These are phyloP conservation scores for Liasis olivaceus DNA, from an alignment of 2,797 vertebrate genomes.

Conservation along the genomic window DNA sequence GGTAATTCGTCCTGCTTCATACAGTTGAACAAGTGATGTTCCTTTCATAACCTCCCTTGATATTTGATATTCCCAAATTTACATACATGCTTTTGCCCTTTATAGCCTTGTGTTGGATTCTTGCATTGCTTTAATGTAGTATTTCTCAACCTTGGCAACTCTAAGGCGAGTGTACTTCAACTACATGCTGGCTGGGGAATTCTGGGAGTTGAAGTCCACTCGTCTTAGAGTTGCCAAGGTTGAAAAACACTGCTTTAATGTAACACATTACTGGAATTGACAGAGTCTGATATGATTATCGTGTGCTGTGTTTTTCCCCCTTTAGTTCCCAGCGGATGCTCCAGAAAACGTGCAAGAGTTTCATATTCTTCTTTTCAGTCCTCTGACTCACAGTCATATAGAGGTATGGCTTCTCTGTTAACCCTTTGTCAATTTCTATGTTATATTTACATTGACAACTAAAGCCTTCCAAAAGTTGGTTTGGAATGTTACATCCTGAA, in stretches of 20 bases:
- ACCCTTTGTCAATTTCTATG: background rate
- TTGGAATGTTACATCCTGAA: background rate
- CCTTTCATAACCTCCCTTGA: background rate
- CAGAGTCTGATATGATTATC: background rate
- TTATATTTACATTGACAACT: background rate
- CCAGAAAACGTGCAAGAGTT: constrained; percentile 73
- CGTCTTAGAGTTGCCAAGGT: too few species aligned
- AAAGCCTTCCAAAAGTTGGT: background rate
- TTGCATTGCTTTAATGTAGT: background rate
- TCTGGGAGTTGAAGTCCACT: too few species aligned
- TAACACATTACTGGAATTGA: background rate
- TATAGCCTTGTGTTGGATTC: background rate
- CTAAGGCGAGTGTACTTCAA: too few species aligned
- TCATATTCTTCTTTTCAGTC: constrained; percentile 71
- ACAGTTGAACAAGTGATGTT: background rate
- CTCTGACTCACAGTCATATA: constrained; percentile 38
- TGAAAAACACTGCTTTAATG: background rate
- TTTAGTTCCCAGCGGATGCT: constrained; percentile 64
- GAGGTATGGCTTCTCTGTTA: constrained; percentile 56
- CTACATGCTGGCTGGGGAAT: too few species aligned
- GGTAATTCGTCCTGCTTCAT: background rate
- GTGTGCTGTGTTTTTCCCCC: background rate
- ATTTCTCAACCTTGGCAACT: too few species aligned
- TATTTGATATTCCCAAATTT: background rate
- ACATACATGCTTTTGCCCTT: background rate